Conservation (phyloP, 2,888 invertebrate genomes). For the Cerastoderma edule region DNA sequence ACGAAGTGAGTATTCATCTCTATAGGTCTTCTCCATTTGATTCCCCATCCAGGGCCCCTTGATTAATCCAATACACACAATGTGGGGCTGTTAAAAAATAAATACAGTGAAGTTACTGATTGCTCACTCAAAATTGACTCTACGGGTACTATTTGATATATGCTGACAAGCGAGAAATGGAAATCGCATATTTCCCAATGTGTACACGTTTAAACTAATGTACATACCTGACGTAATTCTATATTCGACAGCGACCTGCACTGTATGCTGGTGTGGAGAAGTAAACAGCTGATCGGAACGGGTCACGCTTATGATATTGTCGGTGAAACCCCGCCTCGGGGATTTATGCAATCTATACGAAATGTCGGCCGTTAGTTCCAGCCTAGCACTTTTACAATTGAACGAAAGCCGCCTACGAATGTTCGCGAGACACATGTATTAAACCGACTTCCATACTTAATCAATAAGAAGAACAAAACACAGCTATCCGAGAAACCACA, state of each 20-base stretch:
- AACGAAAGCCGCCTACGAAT: background rate
- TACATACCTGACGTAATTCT: no score
- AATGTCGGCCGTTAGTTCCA: background rate
- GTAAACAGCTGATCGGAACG: slow-evolving; percentile 30
- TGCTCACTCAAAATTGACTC: no score
- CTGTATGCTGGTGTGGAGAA: slow-evolving; percentile 12
- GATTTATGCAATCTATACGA: background rate
- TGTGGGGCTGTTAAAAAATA: no score
- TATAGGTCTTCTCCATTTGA: slow-evolving; percentile 42
- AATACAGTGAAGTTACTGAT: no score
- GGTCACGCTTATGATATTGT: slow-evolving; percentile 3
- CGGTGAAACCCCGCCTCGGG: slow-evolving; percentile 14
- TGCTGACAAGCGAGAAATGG: no score
- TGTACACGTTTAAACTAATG: no score
- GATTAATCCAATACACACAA: slow-evolving; percentile 18
- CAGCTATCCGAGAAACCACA: slow-evolving; percentile 7
- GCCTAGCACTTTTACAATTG: background rate
- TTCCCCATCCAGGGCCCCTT: slow-evolving; percentile 28
- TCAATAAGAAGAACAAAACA: slow-evolving; percentile 11
- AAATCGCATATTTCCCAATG: no score
- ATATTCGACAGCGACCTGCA: no score
- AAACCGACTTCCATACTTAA: slow-evolving; percentile 5
- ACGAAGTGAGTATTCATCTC: slow-evolving; percentile 68
- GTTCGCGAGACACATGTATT: slow-evolving; percentile 1
- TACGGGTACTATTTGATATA: no score